Conservation (phyloP, 1,140 invertebrate species). For the Sminthurinus signatus region DNA sequence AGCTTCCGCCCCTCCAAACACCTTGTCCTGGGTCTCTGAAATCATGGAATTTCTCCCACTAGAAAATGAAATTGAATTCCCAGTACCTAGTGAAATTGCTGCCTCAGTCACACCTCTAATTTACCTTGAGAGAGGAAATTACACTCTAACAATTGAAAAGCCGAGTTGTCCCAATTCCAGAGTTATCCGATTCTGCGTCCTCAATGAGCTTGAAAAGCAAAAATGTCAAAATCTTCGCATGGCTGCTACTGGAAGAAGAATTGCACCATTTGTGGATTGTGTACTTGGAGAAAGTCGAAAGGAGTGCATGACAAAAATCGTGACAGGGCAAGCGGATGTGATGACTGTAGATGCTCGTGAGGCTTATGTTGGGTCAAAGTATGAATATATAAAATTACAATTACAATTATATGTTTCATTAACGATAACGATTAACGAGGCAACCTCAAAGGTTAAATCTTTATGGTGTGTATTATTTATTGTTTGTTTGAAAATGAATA, state of each 20-base stretch:
- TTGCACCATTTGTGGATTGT: conserved; percentile 35
- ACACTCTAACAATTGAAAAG: conserved; percentile 39
- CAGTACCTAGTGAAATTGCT: conserved; percentile 28
- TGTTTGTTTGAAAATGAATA: conserved; percentile 16
- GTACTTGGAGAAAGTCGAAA: conserved; percentile 29
- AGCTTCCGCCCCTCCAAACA: neutral
- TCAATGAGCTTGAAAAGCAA: conserved; percentile 33
- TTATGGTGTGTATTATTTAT: neutral
- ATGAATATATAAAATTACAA: too few species aligned
- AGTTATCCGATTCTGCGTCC: conserved; percentile 33
- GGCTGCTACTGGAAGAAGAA: conserved; percentile 34
- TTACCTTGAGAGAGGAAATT: conserved; percentile 39
- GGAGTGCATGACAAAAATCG: conserved; percentile 40
- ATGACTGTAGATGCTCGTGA: conserved; percentile 34
- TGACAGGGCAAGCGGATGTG: conserved; percentile 35
- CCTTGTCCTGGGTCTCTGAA: conserved; percentile 30
- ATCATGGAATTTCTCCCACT: conserved; percentile 30
- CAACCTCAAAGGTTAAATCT: too few species aligned
- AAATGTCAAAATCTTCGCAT: conserved; percentile 34
- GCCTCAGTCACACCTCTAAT: conserved; percentile 31
- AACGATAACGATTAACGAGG: too few species aligned
- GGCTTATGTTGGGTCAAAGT: too few species aligned
- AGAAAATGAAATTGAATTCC: conserved; percentile 32
- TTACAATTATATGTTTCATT: too few species aligned
- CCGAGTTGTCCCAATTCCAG: conserved; percentile 36